Conservation (phyloP, 2,888 invertebrate species). For the Drosophila siamana region DNA sequence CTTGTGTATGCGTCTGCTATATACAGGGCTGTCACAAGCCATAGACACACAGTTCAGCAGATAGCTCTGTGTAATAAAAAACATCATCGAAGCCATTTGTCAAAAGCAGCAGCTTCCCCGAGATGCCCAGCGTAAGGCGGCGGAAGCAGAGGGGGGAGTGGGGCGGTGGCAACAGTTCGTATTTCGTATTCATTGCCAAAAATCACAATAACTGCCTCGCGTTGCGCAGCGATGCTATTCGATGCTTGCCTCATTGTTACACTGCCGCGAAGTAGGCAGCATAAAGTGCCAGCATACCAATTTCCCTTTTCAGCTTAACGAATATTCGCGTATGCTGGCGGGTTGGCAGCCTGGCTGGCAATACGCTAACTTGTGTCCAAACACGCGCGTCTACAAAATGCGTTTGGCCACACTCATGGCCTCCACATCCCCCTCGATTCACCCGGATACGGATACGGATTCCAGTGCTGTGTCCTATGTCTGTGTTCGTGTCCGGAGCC, state of each 20-base stretch:
- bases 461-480: conserved; percentile 14
- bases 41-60: conserved; percentile 49
- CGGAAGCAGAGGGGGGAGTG: too few relatives aligned
- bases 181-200: conserved; percentile 80
- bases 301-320: conserved; percentile 33
- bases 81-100: conserved; percentile 80
- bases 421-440: not conserved
- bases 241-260: conserved; percentile 52
- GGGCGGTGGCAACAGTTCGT: conserved; percentile 37
- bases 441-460: conserved; percentile 26
- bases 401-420: conserved; percentile 41
- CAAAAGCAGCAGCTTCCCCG: conserved; percentile 55
- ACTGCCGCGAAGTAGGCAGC: conserved; percentile 62
- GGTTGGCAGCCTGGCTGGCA: conserved; percentile 16
- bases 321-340: not conserved
- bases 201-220: conserved; percentile 70
- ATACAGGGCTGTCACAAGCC: conserved; percentile 55
- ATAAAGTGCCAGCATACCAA: conserved; percentile 49
- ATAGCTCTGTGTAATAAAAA: conserved; percentile 75
- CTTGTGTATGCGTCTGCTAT: conserved; percentile 8
- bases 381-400: conserved; percentile 71
- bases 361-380: conserved; percentile 74
- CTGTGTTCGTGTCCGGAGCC: conserved; percentile 17
- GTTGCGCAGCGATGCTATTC: conserved; percentile 25
- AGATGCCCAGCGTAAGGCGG: not conserved